Base-by-base conservation (phyloP, 2,113 vertebrate species). In the Elgaria multicarinata region DNA sequence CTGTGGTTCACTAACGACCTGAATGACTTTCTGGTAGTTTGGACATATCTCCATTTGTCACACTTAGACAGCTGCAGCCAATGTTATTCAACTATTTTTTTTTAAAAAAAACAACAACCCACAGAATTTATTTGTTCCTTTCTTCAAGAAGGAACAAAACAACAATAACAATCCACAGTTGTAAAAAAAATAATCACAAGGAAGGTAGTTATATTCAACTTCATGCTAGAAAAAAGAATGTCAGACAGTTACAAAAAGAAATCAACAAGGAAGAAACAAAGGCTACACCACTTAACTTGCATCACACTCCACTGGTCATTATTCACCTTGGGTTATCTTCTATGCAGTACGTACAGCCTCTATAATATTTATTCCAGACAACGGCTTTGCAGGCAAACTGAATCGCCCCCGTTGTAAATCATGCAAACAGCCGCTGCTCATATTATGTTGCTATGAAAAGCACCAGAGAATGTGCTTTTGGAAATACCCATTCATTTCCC, bases 41-140 rank as follows among this genome's bases (percentile, higher is more conserved):
- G 96, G 96, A 94, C 95, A 96, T 93, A 92, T 96, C 95, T 96
- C 95, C 94, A 92, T 96, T 95, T 97, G 94, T 96, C 94, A 96
- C 93, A 94, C 89, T 96, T 95, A 94, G 83, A 87, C 91, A 78
- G 81, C 89, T 88, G 33, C 39, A 95, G 95, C 94, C 95, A 96
- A 95, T 91, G 90, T 91, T 94, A 93, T 86, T 92, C 91, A 93
- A 94, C 96, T 96, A 97, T 97, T 95, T 94, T 97, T 95, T 93
- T n/a, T 83, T 89, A 94, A 50, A 79, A 46, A 89, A 28, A 83
- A n/a, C 72, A 89, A n/a, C n/a, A n/a, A n/a, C n/a, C n/a, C n/a
- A n/a, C n/a, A n/a, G 36, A 24, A 18, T 39, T 67, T 55, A 46
- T 24, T 66, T 83, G 39, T 74, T 7, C 18, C 24, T 71, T 67